Conservation (phyloP, 2,797 vertebrate genomes). For the Lepus oiostolus region DNA sequence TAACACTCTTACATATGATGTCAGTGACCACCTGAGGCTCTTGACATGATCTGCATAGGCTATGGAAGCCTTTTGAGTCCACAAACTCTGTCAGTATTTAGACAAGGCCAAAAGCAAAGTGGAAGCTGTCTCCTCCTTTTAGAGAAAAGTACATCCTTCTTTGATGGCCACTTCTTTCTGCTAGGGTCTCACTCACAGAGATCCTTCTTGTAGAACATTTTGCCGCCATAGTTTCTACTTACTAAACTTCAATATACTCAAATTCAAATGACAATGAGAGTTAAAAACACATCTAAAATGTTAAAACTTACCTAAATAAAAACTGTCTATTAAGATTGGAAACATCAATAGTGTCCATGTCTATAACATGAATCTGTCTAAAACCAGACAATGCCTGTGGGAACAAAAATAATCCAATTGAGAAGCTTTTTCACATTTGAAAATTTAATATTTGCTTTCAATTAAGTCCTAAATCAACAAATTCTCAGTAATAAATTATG, state of each 20-base stretch:
- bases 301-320: slow-evolving; percentile 95
- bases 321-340: slow-evolving; percentile 99
- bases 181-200: no score
- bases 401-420: slow-evolving; percentile 77
- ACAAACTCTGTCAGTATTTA: no score
- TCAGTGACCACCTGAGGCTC: no score
- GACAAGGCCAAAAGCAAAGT: no score
- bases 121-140: no score
- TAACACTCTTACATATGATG: no score
- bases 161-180: no score
- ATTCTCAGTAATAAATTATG: slow-evolving; percentile 60
- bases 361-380: slow-evolving; percentile 97
- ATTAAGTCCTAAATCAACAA: slow-evolving; percentile 33
- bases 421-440: slow-evolving; percentile 41
- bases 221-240: background rate
- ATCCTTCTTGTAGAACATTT: no score
- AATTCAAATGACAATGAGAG: slow-evolving; percentile 59
- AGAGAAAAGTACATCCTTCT: no score
- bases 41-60: no score
- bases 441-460: slow-evolving; percentile 60
- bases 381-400: slow-evolving; percentile 96
- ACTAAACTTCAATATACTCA: slow-evolving; percentile 41
- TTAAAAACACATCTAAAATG: slow-evolving; percentile 33
- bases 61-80: no score
- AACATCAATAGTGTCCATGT: slow-evolving; percentile 99